phyloP scores from a whole-genome alignment of 2,888 invertebrate genomes.

The Liopterus haemorrhoidalis region DNA sequence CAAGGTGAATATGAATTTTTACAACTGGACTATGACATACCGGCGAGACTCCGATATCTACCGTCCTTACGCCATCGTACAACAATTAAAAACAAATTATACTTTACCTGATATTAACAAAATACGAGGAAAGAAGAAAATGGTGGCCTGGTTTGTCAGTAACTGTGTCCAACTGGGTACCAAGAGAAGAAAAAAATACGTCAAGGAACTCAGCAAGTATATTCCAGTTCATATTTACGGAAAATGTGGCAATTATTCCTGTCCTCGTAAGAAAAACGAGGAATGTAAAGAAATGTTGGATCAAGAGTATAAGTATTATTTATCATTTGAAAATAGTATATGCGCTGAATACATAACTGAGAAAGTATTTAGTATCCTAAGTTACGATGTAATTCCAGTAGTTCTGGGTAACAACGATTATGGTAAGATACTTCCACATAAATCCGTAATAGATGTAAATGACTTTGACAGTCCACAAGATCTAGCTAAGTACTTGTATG shows the following conservation, averaged over 20 bases:
- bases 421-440: slow-evolving; percentile 48
- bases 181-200: slow-evolving; percentile 47
- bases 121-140: slow-evolving; percentile 44
- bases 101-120: slow-evolving; percentile 26
- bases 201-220: slow-evolving; percentile 49
- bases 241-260: slow-evolving; percentile 49
- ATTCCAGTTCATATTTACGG: slow-evolving; percentile 61
- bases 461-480: slow-evolving; percentile 49
- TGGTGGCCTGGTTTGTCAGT: slow-evolving; percentile 52
- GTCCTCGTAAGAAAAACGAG: slow-evolving; percentile 27
- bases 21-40: slow-evolving; percentile 55
- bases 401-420: slow-evolving; percentile 63
- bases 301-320: slow-evolving; percentile 62
- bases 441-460: slow-evolving; percentile 53
- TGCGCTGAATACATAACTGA: slow-evolving; percentile 61
- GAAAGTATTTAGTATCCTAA: slow-evolving; percentile 52
- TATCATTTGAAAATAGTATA: slow-evolving; percentile 66
- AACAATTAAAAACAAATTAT: slow-evolving; percentile 28
- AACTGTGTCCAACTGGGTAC: slow-evolving; percentile 20
- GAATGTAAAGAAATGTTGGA: slow-evolving; percentile 47
- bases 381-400: slow-evolving; percentile 58
- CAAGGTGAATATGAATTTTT: slow-evolving; percentile 40
- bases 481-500: slow-evolving; percentile 49
- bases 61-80: slow-evolving; percentile 42
- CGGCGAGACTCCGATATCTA: slow-evolving; percentile 45